These are phyloP conservation scores for Clarias batrachus DNA, from an alignment of 2,113 vertebrate genomes.

Conservation along the genomic window DNA sequence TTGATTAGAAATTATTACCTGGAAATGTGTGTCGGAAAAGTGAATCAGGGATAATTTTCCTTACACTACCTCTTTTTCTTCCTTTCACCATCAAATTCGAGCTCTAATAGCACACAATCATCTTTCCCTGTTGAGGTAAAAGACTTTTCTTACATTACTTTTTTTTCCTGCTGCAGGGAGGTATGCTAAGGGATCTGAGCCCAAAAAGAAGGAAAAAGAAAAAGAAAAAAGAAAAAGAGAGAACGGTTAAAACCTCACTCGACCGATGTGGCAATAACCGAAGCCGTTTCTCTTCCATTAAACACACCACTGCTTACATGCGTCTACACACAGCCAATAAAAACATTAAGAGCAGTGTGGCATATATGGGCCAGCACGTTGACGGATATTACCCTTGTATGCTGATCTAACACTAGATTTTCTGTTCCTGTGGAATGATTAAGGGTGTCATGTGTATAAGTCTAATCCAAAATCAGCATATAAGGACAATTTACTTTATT, in stretches of 20 bases:
- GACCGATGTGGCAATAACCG: slow-evolving; percentile 47
- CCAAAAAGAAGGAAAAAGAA: background rate
- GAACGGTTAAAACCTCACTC: slow-evolving; percentile 47
- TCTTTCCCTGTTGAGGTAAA: slow-evolving; percentile 39
- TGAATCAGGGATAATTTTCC: slow-evolving; percentile 61
- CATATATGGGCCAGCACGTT: slow-evolving; percentile 33
- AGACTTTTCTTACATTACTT: slow-evolving; percentile 44
- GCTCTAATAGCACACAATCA: slow-evolving; percentile 40
- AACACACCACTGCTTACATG: slow-evolving; percentile 44
- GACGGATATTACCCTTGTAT: slow-evolving; percentile 26
- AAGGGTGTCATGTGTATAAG: slow-evolving; percentile 12
- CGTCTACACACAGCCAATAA: slow-evolving; percentile 47
- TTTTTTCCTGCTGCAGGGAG: slow-evolving; percentile 41
- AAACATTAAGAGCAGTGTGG: slow-evolving; percentile 36
- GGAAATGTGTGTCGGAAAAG: slow-evolving; percentile 61
- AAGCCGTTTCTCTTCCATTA: slow-evolving; percentile 54
- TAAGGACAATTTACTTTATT: slow-evolving; percentile 24
- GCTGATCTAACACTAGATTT: slow-evolving; percentile 41
- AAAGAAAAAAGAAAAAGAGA: slow-evolving; percentile 45
- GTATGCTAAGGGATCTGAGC: slow-evolving; percentile 43
- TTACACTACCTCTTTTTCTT: slow-evolving; percentile 26
- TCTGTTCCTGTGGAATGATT: slow-evolving; percentile 19
- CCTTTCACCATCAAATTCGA: slow-evolving; percentile 15
- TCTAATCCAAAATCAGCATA: slow-evolving; percentile 30
- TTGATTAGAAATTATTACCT: slow-evolving; percentile 67